Evolutionary conservation across 2,888 invertebrate species (phyloP), one percentile per base, ranked within the genome.

Genomic region (Plagiodera versicolora): DNA sequence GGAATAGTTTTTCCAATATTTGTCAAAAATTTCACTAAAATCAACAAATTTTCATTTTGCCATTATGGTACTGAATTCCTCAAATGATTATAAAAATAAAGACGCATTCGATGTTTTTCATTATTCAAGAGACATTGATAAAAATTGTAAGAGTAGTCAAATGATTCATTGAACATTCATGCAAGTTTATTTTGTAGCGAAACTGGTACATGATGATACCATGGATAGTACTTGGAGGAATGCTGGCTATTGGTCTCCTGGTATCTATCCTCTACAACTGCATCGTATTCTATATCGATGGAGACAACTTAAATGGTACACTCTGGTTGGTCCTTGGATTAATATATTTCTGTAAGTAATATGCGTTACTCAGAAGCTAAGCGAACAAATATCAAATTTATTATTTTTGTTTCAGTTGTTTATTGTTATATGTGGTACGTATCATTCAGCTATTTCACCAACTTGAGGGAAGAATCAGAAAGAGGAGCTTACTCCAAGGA

Each of bases 351-450:
- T 83, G 89, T 89, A 82, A 84, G 86, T 75, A n/a, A n/a, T n/a
- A n/a, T n/a, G n/a, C n/a, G n/a, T n/a, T n/a, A n/a, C n/a, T n/a
- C n/a, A n/a, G n/a, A n/a, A n/a, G n/a, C n/a, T n/a, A n/a, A n/a
- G n/a, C n/a, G n/a, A n/a, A n/a, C n/a, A n/a, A n/a, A n/a, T n/a
- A n/a, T n/a, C n/a, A n/a, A n/a, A 35, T 67, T 68, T 4, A 18
- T 14, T 18, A 16, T 14, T 49, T 9, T 57, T 65, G 67, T 87
- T 67, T 87, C 85, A 92, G 92, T 86, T 68, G 81, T 92, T 30
- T 89, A 89, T 79, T 82, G 89, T 56, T 94, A 92, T 81, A 85
- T 92, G 77, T 93, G 93, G 92, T 84, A 87, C 70, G 92, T 93
- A 54, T 90, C 91, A 53, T 92, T 89, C 84, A 92, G 92, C 74